Conservation (phyloP, 30 jellyfish, hydroid and myxozoan species). For the Pseudorhiza aurosa region DNA sequence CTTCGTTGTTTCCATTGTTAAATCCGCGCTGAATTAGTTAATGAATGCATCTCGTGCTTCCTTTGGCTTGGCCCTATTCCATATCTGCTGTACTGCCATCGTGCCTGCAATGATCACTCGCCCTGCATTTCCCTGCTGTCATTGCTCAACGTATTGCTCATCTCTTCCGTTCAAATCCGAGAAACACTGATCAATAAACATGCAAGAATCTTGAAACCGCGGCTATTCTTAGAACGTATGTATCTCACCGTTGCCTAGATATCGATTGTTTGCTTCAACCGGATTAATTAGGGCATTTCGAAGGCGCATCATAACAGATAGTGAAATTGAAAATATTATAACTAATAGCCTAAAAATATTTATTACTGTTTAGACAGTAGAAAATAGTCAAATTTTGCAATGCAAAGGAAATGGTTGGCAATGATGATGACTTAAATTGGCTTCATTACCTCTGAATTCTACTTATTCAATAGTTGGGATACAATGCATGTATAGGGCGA, state of each 20-base stretch:
- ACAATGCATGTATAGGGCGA: neutral
- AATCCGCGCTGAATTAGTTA: too few species aligned
- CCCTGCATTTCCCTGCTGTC: too few species aligned
- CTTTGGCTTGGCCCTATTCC: too few species aligned
- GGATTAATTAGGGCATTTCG: neutral
- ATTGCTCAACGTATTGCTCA: too few species aligned
- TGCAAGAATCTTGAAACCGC: neutral
- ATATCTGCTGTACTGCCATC: too few species aligned
- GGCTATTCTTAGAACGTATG: conserved; percentile 20
- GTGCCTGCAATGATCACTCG: too few species aligned
- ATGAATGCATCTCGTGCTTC: too few species aligned
- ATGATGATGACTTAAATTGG: neutral
- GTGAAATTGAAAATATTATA: conserved; percentile 17
- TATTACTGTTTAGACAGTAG: conserved; percentile 20
- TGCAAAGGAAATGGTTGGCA: neutral
- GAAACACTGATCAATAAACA: neutral
- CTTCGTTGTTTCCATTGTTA: too few species aligned
- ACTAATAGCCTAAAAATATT: conserved; percentile 30
- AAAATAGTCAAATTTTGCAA: conserved; percentile 1
- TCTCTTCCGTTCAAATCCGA: neutral
- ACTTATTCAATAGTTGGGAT: conserved; percentile 14
- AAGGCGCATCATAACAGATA: conserved; percentile 5
- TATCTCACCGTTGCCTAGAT: neutral
- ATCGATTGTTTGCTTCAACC: conserved; percentile 4
- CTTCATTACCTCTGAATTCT: conserved; percentile 6